phyloP scores from a whole-genome alignment of 1,140 invertebrate genomes.

The Drosophila oshimai region DNA sequence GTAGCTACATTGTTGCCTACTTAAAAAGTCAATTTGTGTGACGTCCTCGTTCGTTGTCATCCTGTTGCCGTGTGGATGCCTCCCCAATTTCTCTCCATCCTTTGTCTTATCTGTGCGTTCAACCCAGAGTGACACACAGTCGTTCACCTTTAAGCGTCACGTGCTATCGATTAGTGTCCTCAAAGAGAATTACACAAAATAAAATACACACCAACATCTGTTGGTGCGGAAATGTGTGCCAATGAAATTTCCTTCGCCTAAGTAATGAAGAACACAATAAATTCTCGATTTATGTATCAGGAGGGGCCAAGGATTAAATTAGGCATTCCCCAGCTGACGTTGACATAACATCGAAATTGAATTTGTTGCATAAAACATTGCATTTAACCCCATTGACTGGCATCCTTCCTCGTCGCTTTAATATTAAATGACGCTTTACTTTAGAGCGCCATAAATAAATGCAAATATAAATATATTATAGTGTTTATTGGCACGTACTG shows the following conservation, averaged over 20 bases:
- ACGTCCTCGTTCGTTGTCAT: constrained; percentile 29
- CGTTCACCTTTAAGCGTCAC: constrained; percentile 77
- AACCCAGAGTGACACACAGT: constrained; percentile 47
- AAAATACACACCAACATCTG: constrained; percentile 13
- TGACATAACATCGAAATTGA: constrained; percentile 57
- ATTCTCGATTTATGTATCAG: constrained; percentile 66
- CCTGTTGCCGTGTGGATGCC: constrained; percentile 46
- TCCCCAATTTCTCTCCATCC: background rate
- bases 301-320: constrained; percentile 14
- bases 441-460: constrained; percentile 57
- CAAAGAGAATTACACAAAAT: constrained; percentile 7
- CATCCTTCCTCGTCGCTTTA: constrained; percentile 4
- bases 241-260: constrained; percentile 14
- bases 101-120: constrained; percentile 33
- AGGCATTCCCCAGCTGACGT: constrained; percentile 27
- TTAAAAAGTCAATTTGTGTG: constrained; percentile 77
- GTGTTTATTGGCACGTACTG: constrained; percentile 35
- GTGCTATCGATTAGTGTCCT: constrained; percentile 68
- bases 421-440: constrained; percentile 20
- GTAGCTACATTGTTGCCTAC: constrained; percentile 58
- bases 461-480: constrained; percentile 49
- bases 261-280: constrained; percentile 39
- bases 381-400: constrained; percentile 8
- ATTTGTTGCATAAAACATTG: constrained; percentile 50
- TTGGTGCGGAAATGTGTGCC: constrained; percentile 28